phyloP scores from a whole-genome alignment of 2,888 invertebrate species.

The Uloborus plumipes region DNA sequence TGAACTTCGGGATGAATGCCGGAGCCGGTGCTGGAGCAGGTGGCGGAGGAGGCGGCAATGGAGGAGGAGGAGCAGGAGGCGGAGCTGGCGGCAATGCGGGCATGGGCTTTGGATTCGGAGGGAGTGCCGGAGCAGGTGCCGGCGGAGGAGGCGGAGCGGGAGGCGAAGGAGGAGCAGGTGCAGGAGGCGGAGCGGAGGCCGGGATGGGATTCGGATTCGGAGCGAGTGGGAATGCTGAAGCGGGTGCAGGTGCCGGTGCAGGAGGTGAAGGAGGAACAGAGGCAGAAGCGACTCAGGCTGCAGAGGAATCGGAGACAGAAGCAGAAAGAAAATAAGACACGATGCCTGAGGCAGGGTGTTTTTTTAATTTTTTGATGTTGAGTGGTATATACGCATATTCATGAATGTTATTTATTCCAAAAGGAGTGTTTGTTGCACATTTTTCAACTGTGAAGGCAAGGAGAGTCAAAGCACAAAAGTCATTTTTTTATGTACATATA shows the following conservation, averaged over 20 bases:
- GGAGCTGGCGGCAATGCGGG: not conserved
- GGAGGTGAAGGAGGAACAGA: not conserved
- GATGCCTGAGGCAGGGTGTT: no score
- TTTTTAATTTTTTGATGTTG: no score
- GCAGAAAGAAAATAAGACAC: no score
- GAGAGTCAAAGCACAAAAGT: no score
- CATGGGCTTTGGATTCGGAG: not conserved
- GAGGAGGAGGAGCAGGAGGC: not conserved
- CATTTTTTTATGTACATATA: no score
- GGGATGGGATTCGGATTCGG: not conserved
- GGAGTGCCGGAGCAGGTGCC: not conserved
- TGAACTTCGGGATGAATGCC: not conserved
- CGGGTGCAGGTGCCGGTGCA: not conserved
- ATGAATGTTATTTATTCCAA: no score
- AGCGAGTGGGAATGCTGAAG: no score
- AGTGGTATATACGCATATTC: no score
- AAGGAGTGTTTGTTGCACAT: no score
- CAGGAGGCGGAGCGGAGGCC: not conserved
- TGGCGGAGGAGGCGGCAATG: not conserved
- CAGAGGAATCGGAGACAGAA: not conserved
- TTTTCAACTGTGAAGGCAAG: no score
- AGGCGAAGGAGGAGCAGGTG: not conserved
- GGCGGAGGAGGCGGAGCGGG: not conserved
- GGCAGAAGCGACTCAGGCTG: not conserved
- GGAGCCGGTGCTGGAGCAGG: constrained; percentile 8